A percentile compares a stretch with the other conserved stretches of the same genome.
Evolutionary conservation across 2,113 vertebrate genomes (phyloP).

Genomic region (Pelmatolapia mariae): DNA sequence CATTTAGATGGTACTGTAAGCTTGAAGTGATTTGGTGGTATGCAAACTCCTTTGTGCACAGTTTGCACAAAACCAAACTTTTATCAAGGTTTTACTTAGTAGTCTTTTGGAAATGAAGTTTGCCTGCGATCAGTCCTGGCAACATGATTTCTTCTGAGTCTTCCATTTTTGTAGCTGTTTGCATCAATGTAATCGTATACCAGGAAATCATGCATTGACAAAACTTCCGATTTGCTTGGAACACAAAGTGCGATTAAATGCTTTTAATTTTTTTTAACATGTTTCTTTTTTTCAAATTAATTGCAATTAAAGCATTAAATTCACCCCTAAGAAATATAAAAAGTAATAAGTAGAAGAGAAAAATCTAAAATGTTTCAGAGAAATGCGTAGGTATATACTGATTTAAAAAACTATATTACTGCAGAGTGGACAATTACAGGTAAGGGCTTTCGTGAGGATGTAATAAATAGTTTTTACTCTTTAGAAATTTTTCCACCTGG

Average conservation of each 20-base stretch:
- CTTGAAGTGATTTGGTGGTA: background rate
- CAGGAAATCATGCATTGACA: background rate
- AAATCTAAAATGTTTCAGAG: background rate
- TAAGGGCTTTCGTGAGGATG: background rate
- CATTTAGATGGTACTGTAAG: background rate
- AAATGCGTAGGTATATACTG: background rate
- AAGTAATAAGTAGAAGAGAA: background rate
- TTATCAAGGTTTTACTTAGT: rapidly evolving
- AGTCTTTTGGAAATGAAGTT: background rate
- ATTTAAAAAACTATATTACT: background rate
- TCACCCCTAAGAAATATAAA: background rate
- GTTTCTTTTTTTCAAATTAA: background rate
- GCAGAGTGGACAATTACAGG: background rate
- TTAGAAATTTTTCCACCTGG: background rate
- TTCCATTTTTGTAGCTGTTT: background rate
- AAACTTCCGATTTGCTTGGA: background rate
- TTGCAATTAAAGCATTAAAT: background rate
- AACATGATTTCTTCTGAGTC: background rate
- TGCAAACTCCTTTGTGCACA: background rate
- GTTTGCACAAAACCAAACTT: background rate
- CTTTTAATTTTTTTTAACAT: background rate
- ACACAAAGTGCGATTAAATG: background rate
- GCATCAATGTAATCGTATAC: background rate
- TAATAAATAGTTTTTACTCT: background rate
- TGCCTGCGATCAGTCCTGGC: background rate